Conservation (phyloP, 2,888 invertebrate species). For the Diarsia rubi region DNA sequence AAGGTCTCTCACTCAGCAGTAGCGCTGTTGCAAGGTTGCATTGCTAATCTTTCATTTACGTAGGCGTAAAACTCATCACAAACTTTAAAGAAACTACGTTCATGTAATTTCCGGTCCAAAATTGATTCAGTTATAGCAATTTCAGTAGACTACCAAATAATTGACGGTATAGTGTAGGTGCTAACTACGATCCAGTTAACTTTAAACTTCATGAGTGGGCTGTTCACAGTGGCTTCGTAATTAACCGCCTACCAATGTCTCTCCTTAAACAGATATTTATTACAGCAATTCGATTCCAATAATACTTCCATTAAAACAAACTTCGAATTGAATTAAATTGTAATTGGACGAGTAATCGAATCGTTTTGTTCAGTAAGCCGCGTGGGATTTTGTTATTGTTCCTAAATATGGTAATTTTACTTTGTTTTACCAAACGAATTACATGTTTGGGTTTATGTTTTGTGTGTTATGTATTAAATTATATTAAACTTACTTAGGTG, state of each 20-base stretch:
- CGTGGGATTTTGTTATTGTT: constrained; percentile 50
- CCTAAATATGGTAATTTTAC: constrained; percentile 33
- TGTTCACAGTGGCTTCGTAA: constrained; percentile 30
- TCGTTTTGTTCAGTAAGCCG: constrained; percentile 37
- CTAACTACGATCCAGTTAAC: constrained; percentile 24
- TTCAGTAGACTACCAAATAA: constrained; percentile 44
- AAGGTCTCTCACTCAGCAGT: background rate
- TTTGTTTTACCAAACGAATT: constrained; percentile 24
- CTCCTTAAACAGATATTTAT: constrained; percentile 62
- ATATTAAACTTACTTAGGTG: too few relatives aligned
- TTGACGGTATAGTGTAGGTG: constrained; percentile 33
- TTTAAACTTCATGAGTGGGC: constrained; percentile 32
- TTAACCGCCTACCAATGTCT: constrained; percentile 57
- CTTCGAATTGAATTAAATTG: constrained; percentile 55
- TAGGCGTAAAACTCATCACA: background rate
- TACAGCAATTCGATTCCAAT: constrained; percentile 58
- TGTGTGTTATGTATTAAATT: background rate
- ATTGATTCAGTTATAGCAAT: constrained; percentile 40
- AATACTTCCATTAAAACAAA: constrained; percentile 51
- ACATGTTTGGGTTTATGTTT: constrained; percentile 6
- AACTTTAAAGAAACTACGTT: constrained; percentile 5
- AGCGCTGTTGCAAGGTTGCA: background rate
- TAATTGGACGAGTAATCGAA: constrained; percentile 60
- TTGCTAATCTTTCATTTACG: background rate
- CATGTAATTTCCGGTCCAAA: constrained; percentile 15